Evolutionary conservation across 2,888 invertebrate species (phyloP).

Genomic region (Dicroscelio sp.): DNA sequence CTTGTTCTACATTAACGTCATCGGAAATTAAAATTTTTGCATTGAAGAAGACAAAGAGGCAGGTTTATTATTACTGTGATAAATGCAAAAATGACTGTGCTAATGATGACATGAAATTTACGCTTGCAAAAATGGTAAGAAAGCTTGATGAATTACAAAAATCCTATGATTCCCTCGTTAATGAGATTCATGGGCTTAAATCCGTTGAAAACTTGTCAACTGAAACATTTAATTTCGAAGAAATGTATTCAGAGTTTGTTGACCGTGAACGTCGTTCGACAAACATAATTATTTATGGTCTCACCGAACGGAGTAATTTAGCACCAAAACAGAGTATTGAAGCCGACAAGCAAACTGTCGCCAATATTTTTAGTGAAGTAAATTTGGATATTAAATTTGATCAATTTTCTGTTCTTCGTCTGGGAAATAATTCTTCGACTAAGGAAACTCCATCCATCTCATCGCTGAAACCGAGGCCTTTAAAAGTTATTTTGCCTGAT

Average conservation of each 20-base stretch:
- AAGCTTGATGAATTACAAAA: neutral
- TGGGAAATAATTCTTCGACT: too few species aligned
- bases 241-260: neutral
- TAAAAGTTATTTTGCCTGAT: too few species aligned
- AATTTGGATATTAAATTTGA: too few species aligned
- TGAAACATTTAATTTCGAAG: neutral
- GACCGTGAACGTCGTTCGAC: neutral
- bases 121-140: too few species aligned
- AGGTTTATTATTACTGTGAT: neutral
- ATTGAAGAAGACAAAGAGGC: neutral
- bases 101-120: neutral
- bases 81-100: neutral
- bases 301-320: neutral
- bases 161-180: neutral
- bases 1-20: neutral
- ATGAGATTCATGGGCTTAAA: too few species aligned
- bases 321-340: neutral
- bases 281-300: neutral
- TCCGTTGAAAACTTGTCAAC: too few species aligned
- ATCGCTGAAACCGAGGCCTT: too few species aligned
- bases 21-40: neutral
- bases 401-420: too few species aligned
- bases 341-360: neutral
- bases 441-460: too few species aligned
- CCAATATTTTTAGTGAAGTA: too few species aligned